Evolutionary conservation across 2,888 invertebrate species (phyloP), one percentile per base, ranked within the genome.

Genomic region (Globia sparganii): DNA sequence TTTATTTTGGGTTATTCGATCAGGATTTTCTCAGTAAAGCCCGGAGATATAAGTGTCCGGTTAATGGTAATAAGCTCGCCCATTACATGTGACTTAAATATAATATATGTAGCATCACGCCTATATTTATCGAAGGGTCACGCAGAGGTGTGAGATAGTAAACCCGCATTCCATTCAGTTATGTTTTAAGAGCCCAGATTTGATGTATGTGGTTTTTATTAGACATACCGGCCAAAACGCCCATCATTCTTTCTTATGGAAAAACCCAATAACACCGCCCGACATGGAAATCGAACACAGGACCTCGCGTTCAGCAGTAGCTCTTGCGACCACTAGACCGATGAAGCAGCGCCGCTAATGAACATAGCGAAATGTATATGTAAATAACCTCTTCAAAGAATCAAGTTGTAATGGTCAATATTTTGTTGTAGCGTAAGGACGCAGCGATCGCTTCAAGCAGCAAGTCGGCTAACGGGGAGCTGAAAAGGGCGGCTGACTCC

Each of bases 401-500:
- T 58, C 2, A 2, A 13, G 21, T 58, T 37, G 0, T 49, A 13
- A 15, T 25, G 1, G 15, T n/a, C 0, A 25, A 0, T 18, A n/a
- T 62, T 59, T 72, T 73, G 46, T 70, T 62, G 9, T 81, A 92
- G 91, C 91, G 91, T 13, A 93, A 93, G 72, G 92, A 93, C 25
- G 86, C 91, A 2, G 77, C 90, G 0, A 66, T 88, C 0, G 74
- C 86, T 0, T 72, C 91, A 0, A 77, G 76, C 62, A 83, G 71
- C 34, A 88, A 88, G 78, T 80, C 91, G 0, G 43, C 91, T 28
- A 95, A 94, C 90, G 95, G 95, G 0, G 95, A 94, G 8, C 89
- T 94, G 81, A 95, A 95, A 85, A 91, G 95, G 0, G 68, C 89
- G 4, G 93, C 93, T 0, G 94, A 94, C 80, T 90, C 92, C 34